Evolutionary conservation across 2,113 vertebrate species (phyloP).

Genomic region (Larimichthys polyactis): DNA sequence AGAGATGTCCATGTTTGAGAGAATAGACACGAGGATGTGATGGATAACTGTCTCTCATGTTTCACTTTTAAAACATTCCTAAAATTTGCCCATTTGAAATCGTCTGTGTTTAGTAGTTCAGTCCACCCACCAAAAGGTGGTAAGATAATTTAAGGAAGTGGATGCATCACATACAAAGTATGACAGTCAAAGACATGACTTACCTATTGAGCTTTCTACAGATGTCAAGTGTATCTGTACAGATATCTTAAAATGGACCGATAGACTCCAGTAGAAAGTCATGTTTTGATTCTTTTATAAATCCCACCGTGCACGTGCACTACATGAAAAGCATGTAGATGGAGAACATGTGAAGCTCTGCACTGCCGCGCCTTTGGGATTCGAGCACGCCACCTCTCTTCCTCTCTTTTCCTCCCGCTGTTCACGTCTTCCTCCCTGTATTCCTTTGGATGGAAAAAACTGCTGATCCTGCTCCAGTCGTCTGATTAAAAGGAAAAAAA

Average conservation of each 20-base stretch:
- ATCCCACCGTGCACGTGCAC: background rate
- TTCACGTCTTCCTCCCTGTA: conserved; percentile 6
- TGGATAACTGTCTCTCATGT: background rate
- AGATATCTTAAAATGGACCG: background rate
- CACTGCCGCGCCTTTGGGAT: conserved; percentile 35
- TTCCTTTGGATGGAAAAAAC: conserved; percentile 58
- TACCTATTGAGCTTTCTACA: background rate
- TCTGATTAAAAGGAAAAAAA: conserved; percentile 76
- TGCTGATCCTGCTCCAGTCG: conserved; percentile 57
- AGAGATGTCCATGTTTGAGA: no score
- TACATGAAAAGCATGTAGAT: background rate
- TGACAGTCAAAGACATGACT: no score
- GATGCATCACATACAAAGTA: background rate
- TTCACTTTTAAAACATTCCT: background rate
- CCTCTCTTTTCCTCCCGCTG: background rate
- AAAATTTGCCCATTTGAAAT: background rate
- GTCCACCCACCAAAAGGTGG: background rate
- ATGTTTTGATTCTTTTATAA: background rate
- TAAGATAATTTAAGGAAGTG: background rate
- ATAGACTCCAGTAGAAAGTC: background rate
- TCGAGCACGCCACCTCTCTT: conserved; percentile 4
- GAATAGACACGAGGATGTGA: no score
- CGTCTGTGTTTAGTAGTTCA: background rate
- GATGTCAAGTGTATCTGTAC: background rate
- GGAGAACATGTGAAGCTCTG: conserved; percentile 26